Evolutionary conservation across 2,888 invertebrate species (phyloP), one percentile per base, ranked within the genome.

Genomic region (Oegoconia quadripuncta): DNA sequence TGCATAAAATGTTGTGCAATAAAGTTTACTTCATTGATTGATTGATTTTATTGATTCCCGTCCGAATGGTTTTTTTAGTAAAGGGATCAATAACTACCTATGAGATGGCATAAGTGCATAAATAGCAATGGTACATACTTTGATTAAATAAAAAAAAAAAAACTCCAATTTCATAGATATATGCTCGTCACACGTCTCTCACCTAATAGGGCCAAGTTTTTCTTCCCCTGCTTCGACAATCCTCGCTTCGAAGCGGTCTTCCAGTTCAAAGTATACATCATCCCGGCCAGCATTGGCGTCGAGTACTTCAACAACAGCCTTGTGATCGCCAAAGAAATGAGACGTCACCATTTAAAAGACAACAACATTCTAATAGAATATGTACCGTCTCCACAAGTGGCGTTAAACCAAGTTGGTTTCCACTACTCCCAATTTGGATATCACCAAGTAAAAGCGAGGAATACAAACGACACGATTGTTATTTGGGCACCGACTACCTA

Each of bases 201-300:
- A 32, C 89, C 91, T 0, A 80, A 89, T 44, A 87, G 81, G 46
- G 92, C 92, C 0, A 88, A 91, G 42, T 77, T 84, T 43, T 91
- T 91, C 42, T 92, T 93, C 60, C 93, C 93, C 0, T 93, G 93
- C 56, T 93, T 94, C 67, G 92, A 93, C 55, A 93, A 94, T 59
- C 91, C 92, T 1, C 88, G 88, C 15, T 90, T 93, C 54, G 94
- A 94, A 74, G 91, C 94, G 0, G 73, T 74, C 0, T 86, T 76
- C 61, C 81, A 77, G 44, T 75, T 87, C 49, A 72, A 59, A 27
- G 77, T 86, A 2, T 66, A 65, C 25, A 46, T 68, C 6, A 34
- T 61, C 3, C 63, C 71, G 0, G 47, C 55, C 0, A 37, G 53
- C 0, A 42, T 8, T 0, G 37, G 31, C 13, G 26, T 26, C 5